Evolutionary conservation across 2,888 invertebrate species (phyloP), one percentile per base, ranked within the genome.

Genomic region (Idaea aversata): DNA sequence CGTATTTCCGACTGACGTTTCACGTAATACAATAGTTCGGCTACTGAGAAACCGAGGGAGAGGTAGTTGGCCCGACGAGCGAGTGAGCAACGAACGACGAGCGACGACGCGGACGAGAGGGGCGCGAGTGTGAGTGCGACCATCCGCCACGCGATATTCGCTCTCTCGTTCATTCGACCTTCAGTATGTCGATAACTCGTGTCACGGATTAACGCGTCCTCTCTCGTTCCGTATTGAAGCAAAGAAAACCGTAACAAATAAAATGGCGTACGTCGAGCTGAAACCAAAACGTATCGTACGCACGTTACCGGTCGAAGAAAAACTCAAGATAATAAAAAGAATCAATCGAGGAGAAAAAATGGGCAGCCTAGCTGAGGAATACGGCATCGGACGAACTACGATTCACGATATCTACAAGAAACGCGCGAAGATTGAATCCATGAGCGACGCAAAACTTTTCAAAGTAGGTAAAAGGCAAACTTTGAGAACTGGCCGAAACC

Each of bases 391-490:
- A 4, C 47, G 68, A 38, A 64, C 65, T 10, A 68, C 68, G 2
- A 65, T 68, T 10, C 65, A 65, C 47, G 68, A 68, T 25, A 68
- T 65, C 34, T 65, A 47, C 60, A 68, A 62, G 47, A 65, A 64
- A 15, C 65, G 68, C 63, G 65, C 65, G 60, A 65, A 38, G 62
- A 63, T 68, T 64, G 65, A 68, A 65, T 63, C 63, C 25, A 65
- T 57, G 36, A 61, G 63, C n/a, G 61, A 70, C 47, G 66, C 64
- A 4, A 64, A 63, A 61, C 61, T 67, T 5, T 67, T 61, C 16
- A 59, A 63, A 34, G 57, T 69, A 59, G 65, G 70, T 63, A 69
- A 75, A 58, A 66, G 71, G 64, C 68, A 69, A 63, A 70, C 68
- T 62, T 64, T 73, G 34, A 69, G 69, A 66, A 64, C 67, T 61